phyloP scores from a whole-genome alignment of 2,113 vertebrate genomes.

The Kryptolebias marmoratus region DNA sequence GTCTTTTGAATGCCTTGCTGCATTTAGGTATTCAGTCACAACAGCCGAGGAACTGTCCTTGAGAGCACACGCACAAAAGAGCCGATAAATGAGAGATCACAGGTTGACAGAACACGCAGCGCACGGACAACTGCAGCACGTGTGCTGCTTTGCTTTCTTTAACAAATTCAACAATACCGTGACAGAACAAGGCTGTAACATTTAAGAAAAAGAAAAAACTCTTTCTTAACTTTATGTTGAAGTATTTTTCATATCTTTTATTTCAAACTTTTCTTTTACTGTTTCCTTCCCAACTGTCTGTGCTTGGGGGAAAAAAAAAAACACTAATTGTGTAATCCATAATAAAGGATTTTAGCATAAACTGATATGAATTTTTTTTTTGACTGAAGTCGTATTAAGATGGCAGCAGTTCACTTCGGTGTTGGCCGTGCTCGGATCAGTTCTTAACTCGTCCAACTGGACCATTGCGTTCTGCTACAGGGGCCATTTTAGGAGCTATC shows the following conservation, averaged over 20 bases:
- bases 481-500: too few species aligned
- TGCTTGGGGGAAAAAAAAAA: too few species aligned
- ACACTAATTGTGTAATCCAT: too few species aligned
- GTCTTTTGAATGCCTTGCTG: constrained; percentile 43
- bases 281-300: too few species aligned
- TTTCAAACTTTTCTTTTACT: background rate
- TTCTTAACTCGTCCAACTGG: background rate
- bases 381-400: too few species aligned
- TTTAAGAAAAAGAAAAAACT: background rate
- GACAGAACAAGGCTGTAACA: background rate
- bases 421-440: too few species aligned
- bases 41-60: constrained; percentile 41
- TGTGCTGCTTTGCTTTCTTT: background rate
- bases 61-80: constrained; percentile 28
- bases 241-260: background rate
- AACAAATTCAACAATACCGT: background rate
- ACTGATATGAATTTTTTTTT: too few species aligned
- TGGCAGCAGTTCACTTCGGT: too few species aligned
- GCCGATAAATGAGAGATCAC: constrained; percentile 41
- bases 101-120: background rate
- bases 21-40: constrained; percentile 38
- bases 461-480: too few species aligned
- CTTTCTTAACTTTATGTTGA: background rate
- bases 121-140: background rate
- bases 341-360: too few species aligned